phyloP scores from a whole-genome alignment of 1,140 invertebrate species.

The Agraylea sexmaculata region DNA sequence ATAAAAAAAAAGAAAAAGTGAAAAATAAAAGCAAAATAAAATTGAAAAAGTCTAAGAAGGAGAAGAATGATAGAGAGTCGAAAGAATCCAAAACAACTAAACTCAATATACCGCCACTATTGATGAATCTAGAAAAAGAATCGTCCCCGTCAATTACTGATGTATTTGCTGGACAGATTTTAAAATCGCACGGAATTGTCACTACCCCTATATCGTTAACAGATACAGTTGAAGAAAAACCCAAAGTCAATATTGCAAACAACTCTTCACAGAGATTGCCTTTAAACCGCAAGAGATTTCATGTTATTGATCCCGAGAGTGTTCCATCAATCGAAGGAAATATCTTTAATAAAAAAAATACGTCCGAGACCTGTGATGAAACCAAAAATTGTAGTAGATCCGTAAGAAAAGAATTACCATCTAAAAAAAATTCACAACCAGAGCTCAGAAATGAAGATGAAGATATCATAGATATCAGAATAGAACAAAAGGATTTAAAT shows the following conservation, averaged over 20 bases:
- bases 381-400: slow-evolving; percentile 39
- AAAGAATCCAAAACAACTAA: slow-evolving; percentile 34
- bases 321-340: slow-evolving; percentile 20
- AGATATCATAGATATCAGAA: slow-evolving; percentile 47
- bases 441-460: slow-evolving; percentile 45
- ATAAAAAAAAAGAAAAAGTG: slow-evolving; percentile 30
- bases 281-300: slow-evolving; percentile 29
- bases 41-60: slow-evolving; percentile 31
- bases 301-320: slow-evolving; percentile 36
- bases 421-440: slow-evolving; percentile 40
- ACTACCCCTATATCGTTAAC: no score
- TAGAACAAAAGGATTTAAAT: slow-evolving; percentile 27
- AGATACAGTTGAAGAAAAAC: slow-evolving; percentile 24
- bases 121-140: slow-evolving; percentile 39
- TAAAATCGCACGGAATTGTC: slow-evolving; percentile 36
- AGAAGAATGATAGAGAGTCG: slow-evolving; percentile 28
- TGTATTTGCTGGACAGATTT: slow-evolving; percentile 45
- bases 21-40: slow-evolving; percentile 22
- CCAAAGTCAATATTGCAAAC: slow-evolving; percentile 28
- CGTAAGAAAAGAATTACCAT: slow-evolving; percentile 42
- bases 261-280: slow-evolving; percentile 26
- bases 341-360: slow-evolving; percentile 6
- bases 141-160: slow-evolving; percentile 46
- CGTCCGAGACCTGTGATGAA: slow-evolving; percentile 26
- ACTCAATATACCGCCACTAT: slow-evolving; percentile 35